These are phyloP conservation scores for Drosophila borborema DNA, from an alignment of 2,888 invertebrate species.

Conservation along the genomic window DNA sequence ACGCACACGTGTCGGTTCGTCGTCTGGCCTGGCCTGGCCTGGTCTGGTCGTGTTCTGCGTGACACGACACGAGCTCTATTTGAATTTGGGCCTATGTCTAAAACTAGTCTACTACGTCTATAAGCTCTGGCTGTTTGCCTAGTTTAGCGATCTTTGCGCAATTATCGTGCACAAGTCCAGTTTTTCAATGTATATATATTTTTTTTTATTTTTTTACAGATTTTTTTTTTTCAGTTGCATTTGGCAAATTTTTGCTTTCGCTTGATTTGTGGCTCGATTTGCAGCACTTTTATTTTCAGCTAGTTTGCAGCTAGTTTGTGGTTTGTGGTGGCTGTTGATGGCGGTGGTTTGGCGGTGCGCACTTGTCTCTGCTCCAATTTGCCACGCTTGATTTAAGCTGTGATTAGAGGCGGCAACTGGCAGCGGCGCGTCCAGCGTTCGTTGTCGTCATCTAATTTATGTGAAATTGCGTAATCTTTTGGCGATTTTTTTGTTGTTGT, in stretches of 20 bases:
- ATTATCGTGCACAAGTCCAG: conserved; percentile 60
- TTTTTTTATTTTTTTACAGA: conserved; percentile 29
- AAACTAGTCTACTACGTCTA: neutral
- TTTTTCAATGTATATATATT: conserved; percentile 27
- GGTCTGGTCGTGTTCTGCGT: conserved; percentile 3
- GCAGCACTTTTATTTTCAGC: conserved; percentile 50
- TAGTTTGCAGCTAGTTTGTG: conserved; percentile 37
- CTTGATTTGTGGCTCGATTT: conserved; percentile 59
- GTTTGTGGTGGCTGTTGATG: conserved; percentile 33
- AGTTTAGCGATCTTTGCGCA: conserved; percentile 65
- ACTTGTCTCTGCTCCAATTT: conserved; percentile 80
- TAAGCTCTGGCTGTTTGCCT: conserved; percentile 47
- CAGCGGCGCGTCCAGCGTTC: conserved; percentile 12
- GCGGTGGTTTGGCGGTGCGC: conserved; percentile 36
- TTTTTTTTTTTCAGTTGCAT: conserved; percentile 28
- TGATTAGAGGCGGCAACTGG: conserved; percentile 70
- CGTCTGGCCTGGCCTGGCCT: neutral
- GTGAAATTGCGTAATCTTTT: conserved; percentile 70
- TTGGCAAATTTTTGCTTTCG: conserved; percentile 70
- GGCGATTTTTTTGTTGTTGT: conserved; percentile 30
- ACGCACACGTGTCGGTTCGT: conserved; percentile 13
- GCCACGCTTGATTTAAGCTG: conserved; percentile 78
- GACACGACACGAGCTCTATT: conserved; percentile 18
- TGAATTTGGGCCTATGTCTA: conserved; percentile 6
- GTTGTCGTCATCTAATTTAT: conserved; percentile 68